Evolutionary conservation across 2,113 vertebrate genomes (phyloP).

Genomic region (Ginglymostoma cirratum): DNA sequence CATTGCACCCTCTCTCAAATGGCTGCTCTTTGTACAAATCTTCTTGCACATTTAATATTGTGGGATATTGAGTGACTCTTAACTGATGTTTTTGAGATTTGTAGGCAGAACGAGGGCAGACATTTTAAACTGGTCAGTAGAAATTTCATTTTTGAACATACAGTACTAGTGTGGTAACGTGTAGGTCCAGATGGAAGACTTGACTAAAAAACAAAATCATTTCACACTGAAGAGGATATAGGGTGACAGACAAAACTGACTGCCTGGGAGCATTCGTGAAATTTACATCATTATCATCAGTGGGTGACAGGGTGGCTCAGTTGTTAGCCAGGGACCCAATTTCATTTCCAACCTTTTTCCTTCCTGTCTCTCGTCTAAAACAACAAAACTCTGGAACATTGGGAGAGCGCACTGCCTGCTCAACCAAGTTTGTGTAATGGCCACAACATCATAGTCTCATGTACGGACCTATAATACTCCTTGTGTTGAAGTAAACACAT

Average conservation of each 20-base stretch:
- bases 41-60: background rate
- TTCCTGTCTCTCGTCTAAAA: no score
- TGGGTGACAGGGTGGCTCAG: no score
- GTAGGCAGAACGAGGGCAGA: background rate
- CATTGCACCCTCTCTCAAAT: background rate
- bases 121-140: background rate
- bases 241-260: background rate
- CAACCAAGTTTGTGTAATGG: no score
- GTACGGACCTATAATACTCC: no score
- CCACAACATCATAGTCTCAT: no score
- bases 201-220: background rate
- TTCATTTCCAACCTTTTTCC: no score
- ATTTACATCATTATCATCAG: background rate
- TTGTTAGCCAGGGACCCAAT: no score
- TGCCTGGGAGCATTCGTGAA: background rate
- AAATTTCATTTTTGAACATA: background rate
- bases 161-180: background rate
- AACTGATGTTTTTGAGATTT: background rate
- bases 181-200: background rate
- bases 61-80: background rate
- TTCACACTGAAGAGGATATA: background rate
- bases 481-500: no score
- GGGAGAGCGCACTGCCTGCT: no score
- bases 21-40: background rate
- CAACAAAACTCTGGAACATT: no score